Percentiles rank a stretch among this genome's conserved stretches.
Evolutionary conservation across 2,113 vertebrate genomes (phyloP).

Genomic region (Rhinolophus sinicus): DNA sequence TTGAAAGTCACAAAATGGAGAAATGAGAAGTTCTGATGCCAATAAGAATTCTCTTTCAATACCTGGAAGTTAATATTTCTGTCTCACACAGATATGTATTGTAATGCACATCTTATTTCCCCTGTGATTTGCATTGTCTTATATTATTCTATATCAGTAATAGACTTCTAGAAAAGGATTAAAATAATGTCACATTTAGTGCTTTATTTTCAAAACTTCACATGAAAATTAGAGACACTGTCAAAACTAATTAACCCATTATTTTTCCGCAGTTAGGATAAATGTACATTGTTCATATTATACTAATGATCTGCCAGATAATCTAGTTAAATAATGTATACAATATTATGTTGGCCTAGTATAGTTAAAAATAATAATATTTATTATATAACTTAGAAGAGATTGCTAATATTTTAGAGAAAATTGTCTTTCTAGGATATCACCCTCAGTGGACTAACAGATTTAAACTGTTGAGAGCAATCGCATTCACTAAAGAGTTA

Average conservation of each 20-base stretch:
- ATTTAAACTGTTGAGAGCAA: neutral
- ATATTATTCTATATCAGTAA: neutral
- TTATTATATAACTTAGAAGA: neutral
- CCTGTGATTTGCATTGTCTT: neutral
- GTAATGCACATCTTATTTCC: constrained; percentile 35
- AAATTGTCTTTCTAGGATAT: neutral
- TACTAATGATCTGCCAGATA: neutral
- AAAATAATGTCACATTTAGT: constrained; percentile 24
- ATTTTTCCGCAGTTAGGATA: neutral
- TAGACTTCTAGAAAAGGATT: constrained; percentile 10
- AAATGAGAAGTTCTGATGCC: neutral
- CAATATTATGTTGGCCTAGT: neutral
- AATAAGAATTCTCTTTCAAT: neutral
- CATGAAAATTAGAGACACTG: neutral
- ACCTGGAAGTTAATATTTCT: constrained; percentile 35
- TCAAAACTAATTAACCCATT: constrained; percentile 34
- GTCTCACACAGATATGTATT: neutral
- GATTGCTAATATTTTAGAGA: constrained; percentile 16
- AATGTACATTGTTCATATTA: neutral
- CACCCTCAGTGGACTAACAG: neutral
- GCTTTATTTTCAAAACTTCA: constrained; percentile 51
- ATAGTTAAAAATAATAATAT: constrained; percentile 6
- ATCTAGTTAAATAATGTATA: constrained; percentile 3
- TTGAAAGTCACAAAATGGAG: neutral
- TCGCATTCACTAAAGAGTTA: neutral